A percentile compares a stretch with the other conserved stretches of the same genome.
Conservation (phyloP, 2,113 vertebrate genomes). For the Gallinago jamesoni region DNA sequence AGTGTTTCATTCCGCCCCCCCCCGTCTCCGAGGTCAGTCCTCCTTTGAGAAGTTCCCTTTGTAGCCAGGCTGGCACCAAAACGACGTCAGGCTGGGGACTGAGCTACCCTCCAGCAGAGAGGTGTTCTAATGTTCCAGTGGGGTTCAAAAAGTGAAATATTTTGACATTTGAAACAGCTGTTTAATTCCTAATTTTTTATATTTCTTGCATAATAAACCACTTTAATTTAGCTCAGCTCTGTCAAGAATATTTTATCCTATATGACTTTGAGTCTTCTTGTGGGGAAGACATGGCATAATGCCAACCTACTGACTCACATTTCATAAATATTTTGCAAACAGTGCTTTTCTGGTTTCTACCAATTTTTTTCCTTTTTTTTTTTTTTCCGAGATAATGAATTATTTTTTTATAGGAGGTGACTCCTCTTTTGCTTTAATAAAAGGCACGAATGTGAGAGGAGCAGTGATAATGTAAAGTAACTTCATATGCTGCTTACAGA, state of each 20-base stretch:
- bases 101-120: background rate
- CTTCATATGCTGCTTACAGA: background rate
- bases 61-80: fast-evolving
- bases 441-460: background rate
- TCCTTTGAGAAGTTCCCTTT: background rate
- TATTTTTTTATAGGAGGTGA: background rate
- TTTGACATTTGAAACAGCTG: background rate
- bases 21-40: fast-evolving
- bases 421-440: background rate
- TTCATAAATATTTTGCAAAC: background rate
- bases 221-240: background rate
- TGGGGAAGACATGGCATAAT: background rate
- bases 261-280: background rate
- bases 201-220: background rate
- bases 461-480: background rate
- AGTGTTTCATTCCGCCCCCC: background rate
- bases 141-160: background rate
- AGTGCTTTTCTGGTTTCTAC: background rate
- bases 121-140: fast-evolving
- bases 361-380: background rate
- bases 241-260: background rate
- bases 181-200: background rate
- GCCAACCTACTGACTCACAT: background rate
- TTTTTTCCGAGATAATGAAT: background rate
- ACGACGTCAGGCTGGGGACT: background rate